These are phyloP conservation scores for Micromesistius poutassou DNA, from an alignment of 2,797 vertebrate species.

Conservation along the genomic window DNA sequence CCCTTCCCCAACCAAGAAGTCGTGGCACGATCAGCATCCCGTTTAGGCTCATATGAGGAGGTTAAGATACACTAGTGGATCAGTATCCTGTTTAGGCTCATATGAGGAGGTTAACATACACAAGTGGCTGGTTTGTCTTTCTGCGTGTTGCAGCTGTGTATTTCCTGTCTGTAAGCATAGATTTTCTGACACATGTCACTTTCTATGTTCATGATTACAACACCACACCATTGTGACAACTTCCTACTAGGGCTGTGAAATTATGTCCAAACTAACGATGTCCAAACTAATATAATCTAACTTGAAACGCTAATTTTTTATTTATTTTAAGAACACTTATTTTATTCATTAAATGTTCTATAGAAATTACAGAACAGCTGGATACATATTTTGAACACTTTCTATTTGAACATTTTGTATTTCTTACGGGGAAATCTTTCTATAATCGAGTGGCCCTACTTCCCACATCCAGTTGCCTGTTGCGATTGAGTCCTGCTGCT, in stretches of 20 bases:
- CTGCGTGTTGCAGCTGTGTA: neutral
- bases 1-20: conserved; percentile 47
- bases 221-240: neutral
- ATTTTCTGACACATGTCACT: neutral
- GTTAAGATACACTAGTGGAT: too few species aligned
- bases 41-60: conserved; percentile 2
- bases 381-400: too few species aligned
- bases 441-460: too few species aligned
- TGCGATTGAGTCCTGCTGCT: neutral
- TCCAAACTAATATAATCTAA: too few species aligned
- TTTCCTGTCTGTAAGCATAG: neutral
- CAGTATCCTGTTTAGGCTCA: conserved; percentile 15
- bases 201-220: neutral
- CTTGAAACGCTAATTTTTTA: too few species aligned
- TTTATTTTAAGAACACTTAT: too few species aligned
- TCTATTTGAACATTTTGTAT: too few species aligned
- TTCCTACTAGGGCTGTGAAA: neutral
- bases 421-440: too few species aligned
- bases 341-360: too few species aligned
- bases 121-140: neutral
- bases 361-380: too few species aligned
- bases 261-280: too few species aligned
- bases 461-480: neutral
- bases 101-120: neutral
- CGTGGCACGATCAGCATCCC: conserved; percentile 15